Evolutionary conservation across 2,888 invertebrate genomes (phyloP), one percentile per base, ranked within the genome.

Genomic region (Pardosa pseudoannulata): DNA sequence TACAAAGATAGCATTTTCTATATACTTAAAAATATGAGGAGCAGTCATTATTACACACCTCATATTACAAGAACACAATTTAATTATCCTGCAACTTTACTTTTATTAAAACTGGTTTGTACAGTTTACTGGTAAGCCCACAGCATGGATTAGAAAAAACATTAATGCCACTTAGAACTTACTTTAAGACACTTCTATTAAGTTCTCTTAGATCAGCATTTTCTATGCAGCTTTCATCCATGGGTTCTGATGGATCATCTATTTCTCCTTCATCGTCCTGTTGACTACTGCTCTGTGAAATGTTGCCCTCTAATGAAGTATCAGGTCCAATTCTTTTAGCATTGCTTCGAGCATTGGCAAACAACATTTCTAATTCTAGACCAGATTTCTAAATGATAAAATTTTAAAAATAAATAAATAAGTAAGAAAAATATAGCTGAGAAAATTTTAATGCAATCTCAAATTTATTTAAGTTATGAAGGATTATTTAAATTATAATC

Each of bases 311-410:
- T 6, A 64, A n/a, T 5, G 68, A 39, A 39, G 11, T 32, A 39
- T 70, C 32, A 0, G 13, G 28, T 19, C 64, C 50, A 0, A 67
- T 16, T 39, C 76, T 72, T 36, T 29, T 78, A 6, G 86, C 79
- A 80, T 75, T 67, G 31, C 56, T 87, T 29, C 80, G 31, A 13
- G 86, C 86, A 71, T 87, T 79, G 9, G 80, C 86, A 87, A 87
- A 87, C 5, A 87, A 31, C 86, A 87, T 87, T 41, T 87, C 86
- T 11, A 87, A 28, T 31, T 87, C 86, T 32, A 87, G 32, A 19
- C 80, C 86, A 36, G 86, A 87, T 70, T 87, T 87, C 86, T 87
- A 50, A 5, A 39, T 32, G n/a, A n/a, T 7, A 36, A 41, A 74
- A n/a, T n/a, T n/a, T n/a, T n/a, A n/a, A n/a, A n/a, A n/a, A n/a